Evolutionary conservation across 1,140 invertebrate genomes (phyloP).

Genomic region (Wiebesia pumilae): DNA sequence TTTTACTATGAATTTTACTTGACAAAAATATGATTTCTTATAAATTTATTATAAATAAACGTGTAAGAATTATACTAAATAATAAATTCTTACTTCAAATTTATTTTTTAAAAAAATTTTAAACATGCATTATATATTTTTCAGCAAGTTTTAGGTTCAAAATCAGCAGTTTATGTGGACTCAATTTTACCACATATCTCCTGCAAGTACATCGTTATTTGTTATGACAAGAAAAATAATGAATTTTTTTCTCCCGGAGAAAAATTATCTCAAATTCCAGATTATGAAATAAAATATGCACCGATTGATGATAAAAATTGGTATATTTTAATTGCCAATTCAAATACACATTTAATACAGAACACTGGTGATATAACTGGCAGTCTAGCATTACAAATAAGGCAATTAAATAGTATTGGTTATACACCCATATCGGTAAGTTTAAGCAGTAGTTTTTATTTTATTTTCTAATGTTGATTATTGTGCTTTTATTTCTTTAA

Average conservation of each 20-base stretch:
- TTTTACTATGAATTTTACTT: no score
- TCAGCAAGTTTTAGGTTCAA: conserved; percentile 7
- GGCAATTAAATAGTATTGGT: conserved; percentile 77
- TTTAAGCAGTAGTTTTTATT: conserved; percentile 46
- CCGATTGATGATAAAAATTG: conserved; percentile 70
- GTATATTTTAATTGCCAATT: conserved; percentile 72
- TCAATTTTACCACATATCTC: background rate
- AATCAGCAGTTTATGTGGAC: background rate
- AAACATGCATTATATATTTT: background rate
- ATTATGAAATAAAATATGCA: conserved; percentile 69
- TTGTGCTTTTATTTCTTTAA: background rate
- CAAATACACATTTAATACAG: conserved; percentile 62
- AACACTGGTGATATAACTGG: conserved; percentile 69
- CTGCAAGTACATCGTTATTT: background rate
- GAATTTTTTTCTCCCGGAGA: conserved; percentile 26
- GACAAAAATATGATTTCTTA: no score
- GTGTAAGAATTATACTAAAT: no score
- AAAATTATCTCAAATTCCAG: conserved; percentile 62
- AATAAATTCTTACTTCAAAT: no score
- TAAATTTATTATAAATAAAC: no score
- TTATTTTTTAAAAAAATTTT: background rate
- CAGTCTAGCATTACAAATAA: conserved; percentile 72
- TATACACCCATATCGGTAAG: conserved; percentile 77
- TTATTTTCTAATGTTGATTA: background rate
- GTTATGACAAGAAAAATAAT: conserved; percentile 27